These are phyloP conservation scores for Crotalus helleri DNA, from an alignment of 2,113 vertebrate genomes.

Conservation along the genomic window DNA sequence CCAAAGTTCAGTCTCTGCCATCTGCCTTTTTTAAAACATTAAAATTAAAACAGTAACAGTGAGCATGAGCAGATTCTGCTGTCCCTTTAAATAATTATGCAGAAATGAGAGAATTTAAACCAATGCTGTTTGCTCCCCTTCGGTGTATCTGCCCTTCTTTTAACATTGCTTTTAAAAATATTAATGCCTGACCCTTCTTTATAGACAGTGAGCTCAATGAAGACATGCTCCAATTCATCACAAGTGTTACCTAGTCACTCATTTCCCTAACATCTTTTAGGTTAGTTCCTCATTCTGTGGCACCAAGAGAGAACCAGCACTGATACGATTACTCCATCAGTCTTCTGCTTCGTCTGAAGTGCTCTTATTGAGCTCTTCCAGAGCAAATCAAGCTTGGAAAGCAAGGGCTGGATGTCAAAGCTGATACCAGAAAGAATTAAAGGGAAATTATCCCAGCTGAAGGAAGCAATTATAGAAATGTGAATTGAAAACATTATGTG, in stretches of 20 bases:
- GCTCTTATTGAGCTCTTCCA: background rate
- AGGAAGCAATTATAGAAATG: background rate
- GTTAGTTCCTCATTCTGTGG: background rate
- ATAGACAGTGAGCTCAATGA: background rate
- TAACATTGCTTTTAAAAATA: background rate
- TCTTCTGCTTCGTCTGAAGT: background rate
- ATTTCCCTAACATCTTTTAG: background rate
- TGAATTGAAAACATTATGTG: background rate
- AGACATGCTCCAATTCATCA: background rate
- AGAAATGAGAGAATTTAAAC: background rate
- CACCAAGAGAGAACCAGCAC: background rate
- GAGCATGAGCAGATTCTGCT: background rate
- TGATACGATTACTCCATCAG: background rate
- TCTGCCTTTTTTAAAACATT: background rate
- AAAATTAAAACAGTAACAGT: background rate
- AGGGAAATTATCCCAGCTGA: background rate
- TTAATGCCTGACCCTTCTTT: background rate
- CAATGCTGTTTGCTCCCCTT: background rate
- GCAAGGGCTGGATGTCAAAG: background rate
- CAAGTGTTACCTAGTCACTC: background rate
- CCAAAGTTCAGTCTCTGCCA: background rate
- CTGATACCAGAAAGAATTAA: no score
- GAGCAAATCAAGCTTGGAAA: background rate
- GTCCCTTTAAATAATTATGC: background rate
- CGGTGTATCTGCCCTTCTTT: background rate